Evolutionary conservation across 2,797 vertebrate species (phyloP).

Genomic region (Lagocephalus sceleratus): DNA sequence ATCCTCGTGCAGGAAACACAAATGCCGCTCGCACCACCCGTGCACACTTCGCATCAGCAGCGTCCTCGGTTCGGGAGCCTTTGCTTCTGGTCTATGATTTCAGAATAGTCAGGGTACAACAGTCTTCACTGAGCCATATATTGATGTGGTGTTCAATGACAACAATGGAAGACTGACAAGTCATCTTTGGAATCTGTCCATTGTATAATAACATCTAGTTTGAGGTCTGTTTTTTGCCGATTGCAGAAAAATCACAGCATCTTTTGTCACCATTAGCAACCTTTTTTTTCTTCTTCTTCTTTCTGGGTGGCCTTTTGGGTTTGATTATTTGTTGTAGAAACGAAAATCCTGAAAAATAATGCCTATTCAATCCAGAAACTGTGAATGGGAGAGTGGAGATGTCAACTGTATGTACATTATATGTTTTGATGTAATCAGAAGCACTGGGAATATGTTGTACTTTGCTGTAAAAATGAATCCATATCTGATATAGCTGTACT

Average conservation of each 20-base stretch:
- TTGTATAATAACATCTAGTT: slow-evolving; percentile 71
- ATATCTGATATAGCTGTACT: slow-evolving; percentile 80
- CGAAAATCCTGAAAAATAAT: slow-evolving; percentile 70
- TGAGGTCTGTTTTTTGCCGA: slow-evolving; percentile 52
- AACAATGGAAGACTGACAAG: slow-evolving; percentile 49
- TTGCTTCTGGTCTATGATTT: slow-evolving; percentile 38
- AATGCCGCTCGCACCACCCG: slow-evolving; percentile 26
- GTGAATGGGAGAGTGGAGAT: slow-evolving; percentile 76
- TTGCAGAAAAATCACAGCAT: slow-evolving; percentile 37
- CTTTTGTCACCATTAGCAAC: slow-evolving; percentile 67
- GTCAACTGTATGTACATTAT: slow-evolving; percentile 77
- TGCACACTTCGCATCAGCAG: slow-evolving; percentile 37
- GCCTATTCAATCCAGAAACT: slow-evolving; percentile 79
- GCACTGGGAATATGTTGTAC: slow-evolving; percentile 80
- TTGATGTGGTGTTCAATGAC: slow-evolving; percentile 51
- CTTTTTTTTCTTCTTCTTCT: slow-evolving; percentile 58
- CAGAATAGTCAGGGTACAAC: slow-evolving; percentile 58
- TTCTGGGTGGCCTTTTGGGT: slow-evolving; percentile 60
- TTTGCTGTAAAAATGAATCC: slow-evolving; percentile 75
- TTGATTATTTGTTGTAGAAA: slow-evolving; percentile 74
- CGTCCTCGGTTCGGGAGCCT: slow-evolving; percentile 38
- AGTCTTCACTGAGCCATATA: slow-evolving; percentile 58
- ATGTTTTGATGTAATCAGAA: slow-evolving; percentile 79
- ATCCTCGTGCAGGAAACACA: slow-evolving; percentile 27
- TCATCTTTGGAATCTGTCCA: slow-evolving; percentile 50